Percentiles rank a stretch among this genome's conserved stretches.
Evolutionary conservation across 2,113 vertebrate species (phyloP).

Genomic region (human (Homo sapiens)): DNA sequence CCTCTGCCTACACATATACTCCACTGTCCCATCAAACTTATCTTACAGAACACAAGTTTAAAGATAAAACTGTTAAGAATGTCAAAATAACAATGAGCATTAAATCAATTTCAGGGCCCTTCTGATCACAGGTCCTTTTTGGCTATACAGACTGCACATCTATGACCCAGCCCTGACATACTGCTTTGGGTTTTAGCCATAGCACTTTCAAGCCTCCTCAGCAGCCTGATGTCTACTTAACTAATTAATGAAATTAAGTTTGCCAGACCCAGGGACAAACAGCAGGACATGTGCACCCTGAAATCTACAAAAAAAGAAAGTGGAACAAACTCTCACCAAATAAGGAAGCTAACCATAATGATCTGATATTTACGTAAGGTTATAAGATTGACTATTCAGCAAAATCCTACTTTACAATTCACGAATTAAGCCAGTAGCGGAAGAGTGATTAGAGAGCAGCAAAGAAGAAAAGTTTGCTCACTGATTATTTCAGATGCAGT

Average conservation of each 20-base stretch:
- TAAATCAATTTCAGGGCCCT: not conserved
- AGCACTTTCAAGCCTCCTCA: not conserved
- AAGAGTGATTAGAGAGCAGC: not conserved
- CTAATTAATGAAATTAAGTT: not conserved
- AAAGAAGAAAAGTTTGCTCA: not conserved
- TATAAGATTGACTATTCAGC: not conserved
- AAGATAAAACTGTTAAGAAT: not conserved
- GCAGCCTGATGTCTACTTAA: not conserved
- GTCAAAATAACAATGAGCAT: not conserved
- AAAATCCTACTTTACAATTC: not conserved
- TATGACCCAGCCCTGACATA: not conserved
- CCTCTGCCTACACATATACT: not conserved
- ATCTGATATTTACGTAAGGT: not conserved
- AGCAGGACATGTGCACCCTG: not conserved
- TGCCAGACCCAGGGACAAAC: not conserved
- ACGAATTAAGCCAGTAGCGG: not conserved
- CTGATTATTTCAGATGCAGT: conserved; percentile 43
- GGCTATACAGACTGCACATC: accelerated
- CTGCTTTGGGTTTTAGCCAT: not conserved
- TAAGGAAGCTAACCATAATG: not conserved
- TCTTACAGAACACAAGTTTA: not conserved
- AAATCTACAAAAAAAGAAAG: not conserved
- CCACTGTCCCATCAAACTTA: not conserved
- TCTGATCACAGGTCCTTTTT: too few species aligned
- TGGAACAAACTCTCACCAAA: not conserved